A percentile compares a stretch with the other conserved stretches of the same genome.
phyloP scores from a whole-genome alignment of 2,797 vertebrate species.

The Phataginus tricuspis region DNA sequence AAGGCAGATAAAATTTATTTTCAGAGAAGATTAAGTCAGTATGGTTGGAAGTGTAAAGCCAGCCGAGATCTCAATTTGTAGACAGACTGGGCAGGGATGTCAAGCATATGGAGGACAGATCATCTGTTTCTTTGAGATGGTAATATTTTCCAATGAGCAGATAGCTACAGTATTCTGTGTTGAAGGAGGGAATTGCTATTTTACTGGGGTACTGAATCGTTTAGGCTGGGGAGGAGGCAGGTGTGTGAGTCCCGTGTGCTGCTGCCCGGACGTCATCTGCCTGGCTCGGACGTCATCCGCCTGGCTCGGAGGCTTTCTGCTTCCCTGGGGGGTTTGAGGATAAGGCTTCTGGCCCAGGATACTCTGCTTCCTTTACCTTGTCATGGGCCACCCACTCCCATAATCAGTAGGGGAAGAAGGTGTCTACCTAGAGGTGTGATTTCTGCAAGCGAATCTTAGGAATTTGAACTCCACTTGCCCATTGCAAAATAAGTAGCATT shows the following conservation, averaged over 20 bases:
- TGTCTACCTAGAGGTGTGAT: not conserved
- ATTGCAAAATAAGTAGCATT: not conserved
- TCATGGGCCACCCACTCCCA: not conserved
- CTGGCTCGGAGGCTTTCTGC: not conserved
- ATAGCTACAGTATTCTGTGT: not conserved
- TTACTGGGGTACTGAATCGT: not conserved
- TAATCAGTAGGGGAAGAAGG: not conserved
- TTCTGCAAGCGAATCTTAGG: not conserved
- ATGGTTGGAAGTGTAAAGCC: slow-evolving; percentile 53
- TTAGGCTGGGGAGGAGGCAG: not conserved
- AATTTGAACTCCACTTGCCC: not conserved
- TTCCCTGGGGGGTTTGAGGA: not conserved
- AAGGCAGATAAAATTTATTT: slow-evolving; percentile 62
- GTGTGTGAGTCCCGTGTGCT: not conserved
- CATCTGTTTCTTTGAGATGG: slow-evolving; percentile 16
- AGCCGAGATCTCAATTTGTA: not conserved
- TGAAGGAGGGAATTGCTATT: not conserved
- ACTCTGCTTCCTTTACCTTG: not conserved
- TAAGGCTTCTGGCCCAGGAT: not conserved
- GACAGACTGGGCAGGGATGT: not conserved
- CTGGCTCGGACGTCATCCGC: not conserved
- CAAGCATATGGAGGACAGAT: not conserved
- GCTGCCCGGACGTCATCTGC: not conserved
- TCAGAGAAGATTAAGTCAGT: slow-evolving; percentile 67
- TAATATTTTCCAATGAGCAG: slow-evolving; percentile 39